Evolutionary conservation across 1,140 invertebrate species (phyloP), one percentile per base, ranked within the genome.

Genomic region (Leptinotarsa lineolata): DNA sequence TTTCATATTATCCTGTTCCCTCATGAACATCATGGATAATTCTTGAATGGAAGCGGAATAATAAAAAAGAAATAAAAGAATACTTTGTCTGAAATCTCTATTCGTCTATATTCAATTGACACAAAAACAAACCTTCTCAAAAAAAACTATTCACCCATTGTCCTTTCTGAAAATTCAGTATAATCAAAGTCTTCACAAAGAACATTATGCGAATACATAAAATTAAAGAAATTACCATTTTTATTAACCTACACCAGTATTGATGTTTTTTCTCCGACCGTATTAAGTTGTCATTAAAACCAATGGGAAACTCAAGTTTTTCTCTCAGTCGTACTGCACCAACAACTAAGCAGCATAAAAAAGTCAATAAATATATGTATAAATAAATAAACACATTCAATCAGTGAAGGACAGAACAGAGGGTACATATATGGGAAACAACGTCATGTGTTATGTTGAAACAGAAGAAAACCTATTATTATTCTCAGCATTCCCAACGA

Each of bases 401-500:
- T 54, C 48, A 18, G n/a, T 54, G 48, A 18, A 54, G 13, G 48
- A 54, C 48, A 18, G 4, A 18, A 54, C 48, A 54, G 48, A 54
- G 48, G 48, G 48, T 54, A 54, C 48, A 18, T 54, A 54, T 54
- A 54, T 54, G 48, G 48, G 48, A 54, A 54, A 54, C 15, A 54
- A 54, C 48, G 48, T 54, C 48, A 54, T 54, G 48, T 54, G 48
- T 54, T 54, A 54, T 54, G 48, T 54, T 54, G n/a, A 54, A n/a
- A 12, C 48, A 15, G 48, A n/a, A 54, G 48, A n/a, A 54, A 16
- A 54, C 48, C 48, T 18, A 54, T 54, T 54, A 54, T 54, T 54
- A 54, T 54, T 15, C 48, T 54, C 48, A 54, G 48, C 48, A 54
- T 54, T 54, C 48, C 48, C 48, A 54, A 16, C 48, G n/a, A 54